Conservation (phyloP, 2,888 invertebrate genomes). For the Drosophila emarginata region DNA sequence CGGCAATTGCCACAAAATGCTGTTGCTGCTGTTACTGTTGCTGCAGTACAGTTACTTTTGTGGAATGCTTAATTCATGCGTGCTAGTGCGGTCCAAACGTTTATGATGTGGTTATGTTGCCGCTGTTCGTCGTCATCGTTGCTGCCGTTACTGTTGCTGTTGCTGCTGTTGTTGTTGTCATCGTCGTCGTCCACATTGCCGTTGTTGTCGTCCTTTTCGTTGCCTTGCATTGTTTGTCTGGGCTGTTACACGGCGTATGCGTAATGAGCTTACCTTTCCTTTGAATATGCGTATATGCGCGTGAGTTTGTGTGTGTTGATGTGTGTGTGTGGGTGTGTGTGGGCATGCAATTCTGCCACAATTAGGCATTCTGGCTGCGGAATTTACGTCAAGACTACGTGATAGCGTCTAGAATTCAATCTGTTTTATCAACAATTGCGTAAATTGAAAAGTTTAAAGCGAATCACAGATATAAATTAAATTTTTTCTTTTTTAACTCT, state of each 20-base stretch:
- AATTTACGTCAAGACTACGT: slow-evolving; percentile 47
- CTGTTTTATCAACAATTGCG: slow-evolving; percentile 7
- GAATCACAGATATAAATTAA: background rate
- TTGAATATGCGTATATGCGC: slow-evolving; percentile 6
- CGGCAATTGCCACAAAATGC: slow-evolving; percentile 40
- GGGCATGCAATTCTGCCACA: slow-evolving; percentile 50
- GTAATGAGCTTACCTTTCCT: slow-evolving; percentile 60
- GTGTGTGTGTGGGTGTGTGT: slow-evolving; percentile 39
- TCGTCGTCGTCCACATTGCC: slow-evolving; percentile 33
- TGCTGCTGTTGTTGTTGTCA: slow-evolving; percentile 28
- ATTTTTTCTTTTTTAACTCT: background rate
- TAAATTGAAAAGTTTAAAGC: slow-evolving; percentile 37
- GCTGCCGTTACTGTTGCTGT: background rate
- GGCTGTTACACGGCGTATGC: slow-evolving; percentile 60
- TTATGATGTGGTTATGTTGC: slow-evolving; percentile 65
- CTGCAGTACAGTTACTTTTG: slow-evolving; percentile 62
- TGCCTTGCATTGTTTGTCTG: slow-evolving; percentile 55
- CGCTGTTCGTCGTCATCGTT: slow-evolving; percentile 9
- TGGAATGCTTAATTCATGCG: slow-evolving; percentile 74
- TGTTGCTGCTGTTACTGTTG: slow-evolving; percentile 26
- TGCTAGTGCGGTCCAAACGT: slow-evolving; percentile 71
- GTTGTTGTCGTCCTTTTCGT: background rate
- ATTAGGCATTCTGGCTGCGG: slow-evolving; percentile 69
- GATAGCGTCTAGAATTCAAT: slow-evolving; percentile 22
- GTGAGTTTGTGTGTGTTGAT: slow-evolving; percentile 32